These are phyloP conservation scores for Lineus longissimus DNA, from an alignment of 1,140 invertebrate genomes.

Conservation along the genomic window DNA sequence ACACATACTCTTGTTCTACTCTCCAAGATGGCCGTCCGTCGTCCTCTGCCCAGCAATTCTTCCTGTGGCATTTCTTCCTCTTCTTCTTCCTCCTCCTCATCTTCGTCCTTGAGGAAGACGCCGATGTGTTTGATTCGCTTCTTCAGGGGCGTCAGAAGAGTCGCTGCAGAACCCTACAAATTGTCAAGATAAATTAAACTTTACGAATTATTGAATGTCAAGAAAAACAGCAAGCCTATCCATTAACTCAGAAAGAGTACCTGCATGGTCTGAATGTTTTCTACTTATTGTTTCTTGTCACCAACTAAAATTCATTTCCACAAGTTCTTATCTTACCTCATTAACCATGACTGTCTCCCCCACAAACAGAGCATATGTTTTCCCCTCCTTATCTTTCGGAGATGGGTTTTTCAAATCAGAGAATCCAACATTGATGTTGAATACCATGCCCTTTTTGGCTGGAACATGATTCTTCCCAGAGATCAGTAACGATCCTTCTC, in stretches of 20 bases:
- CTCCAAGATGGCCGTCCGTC: conserved; percentile 89
- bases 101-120: conserved; percentile 81
- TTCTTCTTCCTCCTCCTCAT: conserved; percentile 65
- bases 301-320: too few species aligned
- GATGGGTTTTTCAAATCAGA: conserved; percentile 76
- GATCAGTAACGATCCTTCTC: conserved; percentile 88
- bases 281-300: too few species aligned
- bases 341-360: conserved; percentile 95
- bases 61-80: conserved; percentile 72
- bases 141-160: conserved; percentile 85
- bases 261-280: too few species aligned
- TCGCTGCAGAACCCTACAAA: conserved; percentile 75
- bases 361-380: conserved; percentile 90
- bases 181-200: conserved; percentile 18
- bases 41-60: conserved; percentile 73
- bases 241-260: neutral
- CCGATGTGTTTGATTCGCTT: conserved; percentile 91
- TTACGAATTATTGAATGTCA: too few species aligned
- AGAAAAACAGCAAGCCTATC: neutral
- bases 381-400: conserved; percentile 78
- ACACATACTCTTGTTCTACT: conserved; percentile 84
- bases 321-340: conserved; percentile 72
- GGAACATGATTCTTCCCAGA: conserved; percentile 78
- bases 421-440: conserved; percentile 92
- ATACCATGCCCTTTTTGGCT: conserved; percentile 90